A percentile compares a stretch with the other conserved stretches of the same genome.
Conservation (phyloP, 2,113 vertebrate species). For the Hippoglossus stenolepis region DNA sequence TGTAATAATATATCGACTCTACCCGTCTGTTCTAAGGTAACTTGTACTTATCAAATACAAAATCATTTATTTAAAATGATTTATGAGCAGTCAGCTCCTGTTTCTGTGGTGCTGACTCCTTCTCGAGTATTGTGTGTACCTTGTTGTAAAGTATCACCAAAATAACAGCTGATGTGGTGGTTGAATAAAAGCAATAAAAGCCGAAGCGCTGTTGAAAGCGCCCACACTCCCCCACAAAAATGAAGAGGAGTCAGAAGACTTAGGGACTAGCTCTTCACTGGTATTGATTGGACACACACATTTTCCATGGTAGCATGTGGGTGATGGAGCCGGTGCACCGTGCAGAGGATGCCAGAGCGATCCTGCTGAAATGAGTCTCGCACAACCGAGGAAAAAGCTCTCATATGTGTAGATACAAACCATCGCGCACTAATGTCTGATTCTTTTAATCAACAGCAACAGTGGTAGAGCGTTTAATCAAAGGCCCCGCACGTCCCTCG, state of each 20-base stretch:
- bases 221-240: slow-evolving; percentile 79
- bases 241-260: slow-evolving; percentile 78
- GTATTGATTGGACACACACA: slow-evolving; percentile 75
- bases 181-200: slow-evolving; percentile 72
- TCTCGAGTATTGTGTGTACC: slow-evolving; percentile 15
- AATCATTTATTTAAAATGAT: too few species aligned
- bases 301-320: slow-evolving; percentile 72
- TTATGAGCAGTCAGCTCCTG: too few species aligned
- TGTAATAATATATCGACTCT: too few species aligned
- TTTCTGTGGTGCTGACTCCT: slow-evolving; percentile 13
- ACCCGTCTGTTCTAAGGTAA: too few species aligned
- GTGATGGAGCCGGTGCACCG: slow-evolving; percentile 62
- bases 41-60: too few species aligned
- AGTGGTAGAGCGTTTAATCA: slow-evolving; percentile 36
- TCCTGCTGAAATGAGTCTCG: slow-evolving; percentile 42
- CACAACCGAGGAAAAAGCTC: background rate
- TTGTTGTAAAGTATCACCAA: slow-evolving; percentile 64
- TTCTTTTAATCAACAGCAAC: slow-evolving; percentile 47
- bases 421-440: slow-evolving; percentile 6
- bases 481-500: slow-evolving; percentile 22
- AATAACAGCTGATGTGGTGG: slow-evolving; percentile 64
- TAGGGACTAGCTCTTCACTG: slow-evolving; percentile 65
- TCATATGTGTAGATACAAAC: slow-evolving; percentile 11
- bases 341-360: slow-evolving; percentile 41
- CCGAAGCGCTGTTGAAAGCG: slow-evolving; percentile 71